These are phyloP conservation scores for Notoglanidium macrostoma DNA, from an alignment of 2,797 vertebrate species.

Conservation along the genomic window DNA sequence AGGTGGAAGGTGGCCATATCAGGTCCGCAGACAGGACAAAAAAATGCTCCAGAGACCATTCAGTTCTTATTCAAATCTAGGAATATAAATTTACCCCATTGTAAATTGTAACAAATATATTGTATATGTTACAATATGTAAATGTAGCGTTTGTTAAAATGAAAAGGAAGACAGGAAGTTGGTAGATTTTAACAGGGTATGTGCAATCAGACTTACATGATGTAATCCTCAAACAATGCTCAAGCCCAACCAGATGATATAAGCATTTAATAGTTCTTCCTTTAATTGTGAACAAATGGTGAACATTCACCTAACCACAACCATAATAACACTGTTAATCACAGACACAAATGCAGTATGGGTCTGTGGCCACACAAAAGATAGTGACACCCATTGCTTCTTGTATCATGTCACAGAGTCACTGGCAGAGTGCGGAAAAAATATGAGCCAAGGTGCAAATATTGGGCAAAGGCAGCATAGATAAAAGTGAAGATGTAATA, in stretches of 20 bases:
- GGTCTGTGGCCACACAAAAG: slow-evolving; percentile 27
- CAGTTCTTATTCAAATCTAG: neutral
- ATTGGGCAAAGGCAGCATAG: slow-evolving; percentile 42
- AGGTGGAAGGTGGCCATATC: slow-evolving; percentile 45
- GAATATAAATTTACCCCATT: neutral
- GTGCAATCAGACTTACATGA: slow-evolving; percentile 18
- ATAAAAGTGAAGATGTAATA: slow-evolving; percentile 55
- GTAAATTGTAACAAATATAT: neutral
- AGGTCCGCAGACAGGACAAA: slow-evolving; percentile 18
- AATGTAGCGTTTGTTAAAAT: neutral
- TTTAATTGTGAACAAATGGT: slow-evolving; percentile 51
- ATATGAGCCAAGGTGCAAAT: slow-evolving; percentile 29
- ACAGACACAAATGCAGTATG: slow-evolving; percentile 37
- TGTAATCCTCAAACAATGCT: slow-evolving; percentile 3
- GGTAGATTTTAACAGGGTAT: neutral
- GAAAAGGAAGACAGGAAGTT: neutral
- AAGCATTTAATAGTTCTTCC: slow-evolving; percentile 30
- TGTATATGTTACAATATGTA: neutral
- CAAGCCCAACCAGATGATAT: slow-evolving; percentile 10
- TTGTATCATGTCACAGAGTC: slow-evolving; percentile 44
- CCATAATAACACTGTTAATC: slow-evolving; percentile 37
- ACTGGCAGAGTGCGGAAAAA: slow-evolving; percentile 50
- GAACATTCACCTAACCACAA: slow-evolving; percentile 23
- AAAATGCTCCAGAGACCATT: neutral
- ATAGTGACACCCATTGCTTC: slow-evolving; percentile 32